These are phyloP conservation scores for Tachyglossus aculeatus DNA, from an alignment of 2,797 vertebrate genomes.

Conservation along the genomic window DNA sequence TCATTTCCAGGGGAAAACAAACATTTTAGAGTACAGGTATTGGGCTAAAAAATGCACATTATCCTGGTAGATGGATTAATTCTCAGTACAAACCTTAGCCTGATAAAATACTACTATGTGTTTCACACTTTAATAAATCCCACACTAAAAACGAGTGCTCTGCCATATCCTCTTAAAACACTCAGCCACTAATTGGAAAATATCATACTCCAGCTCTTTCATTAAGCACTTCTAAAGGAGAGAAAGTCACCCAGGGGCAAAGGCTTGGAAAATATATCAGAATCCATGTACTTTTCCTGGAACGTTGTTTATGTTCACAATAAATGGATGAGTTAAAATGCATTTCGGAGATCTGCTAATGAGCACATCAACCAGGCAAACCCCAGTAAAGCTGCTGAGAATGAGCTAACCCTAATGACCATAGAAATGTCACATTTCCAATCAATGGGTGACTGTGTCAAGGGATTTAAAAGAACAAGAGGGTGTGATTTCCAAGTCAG, in stretches of 20 bases:
- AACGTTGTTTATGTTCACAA: not conserved
- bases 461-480: not conserved
- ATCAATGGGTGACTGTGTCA: not conserved
- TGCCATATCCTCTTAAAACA: not conserved
- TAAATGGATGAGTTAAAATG: not conserved
- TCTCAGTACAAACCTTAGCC: no score
- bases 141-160: not conserved
- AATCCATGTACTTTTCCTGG: not conserved
- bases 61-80: no score
- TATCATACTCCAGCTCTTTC: not conserved
- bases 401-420: not conserved
- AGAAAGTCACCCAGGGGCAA: not conserved
- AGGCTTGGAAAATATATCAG: not conserved
- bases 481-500: not conserved
- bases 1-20: no score
- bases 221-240: not conserved
- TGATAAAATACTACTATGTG: not conserved
- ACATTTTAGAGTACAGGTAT: no score
- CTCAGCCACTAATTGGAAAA: slow-evolving; percentile 22
- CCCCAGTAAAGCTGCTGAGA: not conserved
- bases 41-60: no score
- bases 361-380: not conserved
- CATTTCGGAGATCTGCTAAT: rapidly evolving
- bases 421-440: no score
- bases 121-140: slow-evolving; percentile 1